Evolutionary conservation across 2,888 invertebrate genomes (phyloP), one percentile per base, ranked within the genome.

Genomic region (Rhorus exstirpatorius): DNA sequence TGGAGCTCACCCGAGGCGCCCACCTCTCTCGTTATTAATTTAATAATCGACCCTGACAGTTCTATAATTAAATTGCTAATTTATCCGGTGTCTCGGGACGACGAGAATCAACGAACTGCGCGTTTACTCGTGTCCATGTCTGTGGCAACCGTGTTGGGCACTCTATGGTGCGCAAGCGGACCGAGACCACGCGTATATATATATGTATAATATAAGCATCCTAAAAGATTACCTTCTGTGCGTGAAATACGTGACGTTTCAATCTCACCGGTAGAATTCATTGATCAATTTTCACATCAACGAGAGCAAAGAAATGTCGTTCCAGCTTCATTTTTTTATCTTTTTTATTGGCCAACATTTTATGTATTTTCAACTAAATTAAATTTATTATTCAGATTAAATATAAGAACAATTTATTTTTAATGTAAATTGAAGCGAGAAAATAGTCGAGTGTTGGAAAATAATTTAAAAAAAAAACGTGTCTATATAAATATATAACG

Each of bases 61-160:
- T 92, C 91, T 90, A 90, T 92, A 91, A 92, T 92, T 92, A 92
- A 92, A 92, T 92, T 92, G 91, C 91, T 90, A 92, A 92, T 92
- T 92, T 92, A 92, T 92, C 91, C 89, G 88, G 88, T 89, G 89
- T 87, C 89, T 67, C 67, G 76, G 80, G 79, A 63, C 78, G 72
- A 72, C 72, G 83, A 77, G 76, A 67, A 76, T 35, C 76, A 77
- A 70, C 74, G 38, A 74, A 79, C 79, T 41, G 70, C 55, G 26
- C 49, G 24, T 70, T 26, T 65, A 65, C 53, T 21, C 38, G 26
- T 49, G 17, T 46, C 44, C 21, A 31, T 0, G 21, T 35, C 70
- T 58, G 35, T 49, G 41, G 24, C 21, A 21, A 60, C 19, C 38
- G 70, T 17, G 51, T 61, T 26, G 58, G 67, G 55, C 70, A 58